Evolutionary conservation across 1,140 invertebrate species (phyloP).

Genomic region (Ceratitis capitata): DNA sequence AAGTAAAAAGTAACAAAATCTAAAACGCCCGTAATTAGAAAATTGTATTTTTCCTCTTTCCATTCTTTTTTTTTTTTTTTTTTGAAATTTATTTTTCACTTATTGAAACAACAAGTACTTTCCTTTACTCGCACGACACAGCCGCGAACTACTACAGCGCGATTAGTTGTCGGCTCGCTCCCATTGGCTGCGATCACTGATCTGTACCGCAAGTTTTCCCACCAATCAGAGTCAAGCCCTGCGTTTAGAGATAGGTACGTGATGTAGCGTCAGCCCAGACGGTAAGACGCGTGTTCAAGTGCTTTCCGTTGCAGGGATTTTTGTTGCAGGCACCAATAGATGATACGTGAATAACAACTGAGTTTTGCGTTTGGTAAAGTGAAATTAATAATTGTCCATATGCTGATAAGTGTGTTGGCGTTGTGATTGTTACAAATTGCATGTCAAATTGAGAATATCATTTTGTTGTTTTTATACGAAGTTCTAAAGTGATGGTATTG

Average conservation of each 20-base stretch:
- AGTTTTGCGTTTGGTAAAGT: neutral
- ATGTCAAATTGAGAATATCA: conserved; percentile 5
- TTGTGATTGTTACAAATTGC: conserved; percentile 18
- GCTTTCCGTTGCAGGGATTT: neutral
- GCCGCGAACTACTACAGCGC: neutral
- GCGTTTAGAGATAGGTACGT: neutral
- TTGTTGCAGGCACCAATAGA: neutral
- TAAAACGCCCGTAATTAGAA: conserved; percentile 25
- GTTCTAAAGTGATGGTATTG: neutral
- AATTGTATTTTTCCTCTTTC: neutral
- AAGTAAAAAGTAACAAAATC: conserved; percentile 19
- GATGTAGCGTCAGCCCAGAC: neutral
- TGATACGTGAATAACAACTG: neutral
- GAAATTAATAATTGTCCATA: neutral
- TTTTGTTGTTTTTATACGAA: neutral
- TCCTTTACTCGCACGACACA: neutral
- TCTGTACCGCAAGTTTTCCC: neutral
- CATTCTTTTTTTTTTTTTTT: neutral
- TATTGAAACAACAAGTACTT: neutral
- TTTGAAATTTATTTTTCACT: neutral
- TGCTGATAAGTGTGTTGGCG: neutral
- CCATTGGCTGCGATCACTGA: neutral
- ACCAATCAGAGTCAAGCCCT: neutral
- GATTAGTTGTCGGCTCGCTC: neutral
- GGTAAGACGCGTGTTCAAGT: conserved; percentile 15